A percentile compares a stretch with the other conserved stretches of the same genome.
These are phyloP conservation scores for Sialis lutaria DNA, from an alignment of 2,888 invertebrate genomes.

Conservation along the genomic window DNA sequence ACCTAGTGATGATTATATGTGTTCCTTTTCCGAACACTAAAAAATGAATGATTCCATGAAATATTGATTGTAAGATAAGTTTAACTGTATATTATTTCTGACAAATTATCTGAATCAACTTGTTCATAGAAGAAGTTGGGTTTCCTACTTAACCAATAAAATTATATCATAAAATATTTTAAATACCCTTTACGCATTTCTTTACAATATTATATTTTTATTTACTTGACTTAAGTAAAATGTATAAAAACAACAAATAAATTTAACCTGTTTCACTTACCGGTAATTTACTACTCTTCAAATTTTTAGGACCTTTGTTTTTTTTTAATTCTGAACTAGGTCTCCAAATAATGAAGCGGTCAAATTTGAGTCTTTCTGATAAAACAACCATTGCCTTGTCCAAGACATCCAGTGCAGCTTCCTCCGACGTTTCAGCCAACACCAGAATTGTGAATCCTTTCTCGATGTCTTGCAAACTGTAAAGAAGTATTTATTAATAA, in stretches of 20 bases:
- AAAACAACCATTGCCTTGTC: slow-evolving; percentile 30
- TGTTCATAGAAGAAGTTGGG: too few species aligned
- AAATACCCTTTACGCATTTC: too few species aligned
- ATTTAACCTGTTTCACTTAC: slow-evolving; percentile 13
- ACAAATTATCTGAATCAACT: too few species aligned
- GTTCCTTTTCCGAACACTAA: too few species aligned
- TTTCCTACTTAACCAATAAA: too few species aligned
- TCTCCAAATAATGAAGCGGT: slow-evolving; percentile 22
- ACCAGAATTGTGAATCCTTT: slow-evolving; percentile 32
- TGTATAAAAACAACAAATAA: not conserved
- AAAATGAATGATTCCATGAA: too few species aligned
- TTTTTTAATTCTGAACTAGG: slow-evolving; percentile 14
- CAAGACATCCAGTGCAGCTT: slow-evolving; percentile 27
- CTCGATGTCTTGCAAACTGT: slow-evolving; percentile 25
- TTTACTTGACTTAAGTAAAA: too few species aligned
- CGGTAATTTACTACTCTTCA: slow-evolving; percentile 21
- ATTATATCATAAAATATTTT: too few species aligned
- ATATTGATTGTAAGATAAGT: too few species aligned
- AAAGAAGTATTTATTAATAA: slow-evolving; percentile 9
- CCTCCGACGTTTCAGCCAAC: slow-evolving; percentile 27
- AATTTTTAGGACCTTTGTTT: slow-evolving; percentile 12
- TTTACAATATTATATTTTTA: too few species aligned
- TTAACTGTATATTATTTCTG: too few species aligned
- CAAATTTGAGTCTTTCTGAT: slow-evolving; percentile 22
- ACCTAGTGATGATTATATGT: too few species aligned